These are phyloP conservation scores for Zele albiditarsus DNA, from an alignment of 2,888 invertebrate genomes.

Conservation along the genomic window DNA sequence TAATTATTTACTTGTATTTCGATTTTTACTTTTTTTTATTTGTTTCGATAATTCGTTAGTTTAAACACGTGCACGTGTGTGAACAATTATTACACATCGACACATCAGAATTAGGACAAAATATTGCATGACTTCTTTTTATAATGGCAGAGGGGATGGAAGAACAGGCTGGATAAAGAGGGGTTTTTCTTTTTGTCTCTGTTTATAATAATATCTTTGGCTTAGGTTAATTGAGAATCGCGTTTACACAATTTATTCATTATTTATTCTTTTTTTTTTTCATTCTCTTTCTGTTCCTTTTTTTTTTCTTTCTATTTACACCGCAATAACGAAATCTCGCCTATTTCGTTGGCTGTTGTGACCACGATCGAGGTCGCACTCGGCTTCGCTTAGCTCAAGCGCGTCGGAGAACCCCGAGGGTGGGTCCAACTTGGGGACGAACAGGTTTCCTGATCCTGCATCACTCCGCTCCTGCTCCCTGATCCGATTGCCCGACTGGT, in stretches of 20 bases:
- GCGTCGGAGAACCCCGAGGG: slow-evolving; percentile 89
- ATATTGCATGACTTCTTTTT: slow-evolving; percentile 25
- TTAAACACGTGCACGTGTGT: slow-evolving; percentile 44
- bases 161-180: slow-evolving; percentile 28
- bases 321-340: slow-evolving; percentile 72
- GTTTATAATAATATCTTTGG: slow-evolving; percentile 17
- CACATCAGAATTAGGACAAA: slow-evolving; percentile 40
- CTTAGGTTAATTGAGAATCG: slow-evolving; percentile 10
- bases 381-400: slow-evolving; percentile 75
- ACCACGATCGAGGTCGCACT: slow-evolving; percentile 75
- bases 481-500: slow-evolving; percentile 70
- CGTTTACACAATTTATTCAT: slow-evolving; percentile 3
- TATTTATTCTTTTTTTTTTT: slow-evolving; percentile 25
- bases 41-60: slow-evolving; percentile 46
- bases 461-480: slow-evolving; percentile 69
- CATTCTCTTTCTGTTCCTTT: slow-evolving; percentile 35
- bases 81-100: slow-evolving; percentile 40
- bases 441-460: slow-evolving; percentile 70
- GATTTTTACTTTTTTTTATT: slow-evolving; percentile 30
- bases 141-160: slow-evolving; percentile 26
- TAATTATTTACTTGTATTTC: slow-evolving; percentile 41
- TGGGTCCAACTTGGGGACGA: slow-evolving; percentile 77
- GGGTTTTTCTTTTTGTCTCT: slow-evolving; percentile 16
- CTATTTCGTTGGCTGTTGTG: slow-evolving; percentile 70
- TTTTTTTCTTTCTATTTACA: slow-evolving; percentile 67